Evolutionary conservation across 2,113 vertebrate species (phyloP), one percentile per base, ranked within the genome.

Genomic region (Ariopsis seemanni): DNA sequence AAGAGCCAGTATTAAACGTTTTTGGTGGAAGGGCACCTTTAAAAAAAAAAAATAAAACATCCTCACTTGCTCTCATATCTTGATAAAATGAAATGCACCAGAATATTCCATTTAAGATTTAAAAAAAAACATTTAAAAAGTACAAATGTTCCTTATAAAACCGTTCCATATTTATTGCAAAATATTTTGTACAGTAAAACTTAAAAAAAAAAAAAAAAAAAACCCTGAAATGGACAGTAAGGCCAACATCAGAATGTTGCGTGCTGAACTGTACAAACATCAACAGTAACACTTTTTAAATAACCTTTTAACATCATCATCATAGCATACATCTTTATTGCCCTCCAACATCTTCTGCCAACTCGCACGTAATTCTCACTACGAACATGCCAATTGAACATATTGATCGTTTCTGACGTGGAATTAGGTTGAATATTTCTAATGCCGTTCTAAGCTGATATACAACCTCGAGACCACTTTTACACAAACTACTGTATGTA

Each of bases 181-280:
- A 96, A 96, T 95, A 95, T 92, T 95, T 95, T 95, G 93, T 95
- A 95, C 95, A 95, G 94, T 94, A 93, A 85, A 95, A 95, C 94
- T 92, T 93, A 94, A n/a, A n/a, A n/a, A 92, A 93, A 86, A 90
- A 88, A 87, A 85, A 90, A 94, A 91, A 89, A 91, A 88, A 84
- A 93, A 93, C 74, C 83, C 86, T 93, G 93, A 92, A 94, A 94
- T 91, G 91, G 92, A 95, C 94, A 96, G 93, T 95, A 95, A 95
- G 95, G 95, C 95, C 93, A 92, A 95, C 94, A 95, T 94, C 89
- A 93, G 91, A 94, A 94, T 91, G 93, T 88, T 87, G 91, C 93
- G 92, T 93, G 92, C 93, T 93, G 92, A 93, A 95, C 92, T 95
- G 91, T 94, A 95, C 92, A 95, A 92, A 95, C 92, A 93, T 92